Evolutionary conservation across 2,797 vertebrate genomes (phyloP).

Genomic region (Leptatherina wallacei): DNA sequence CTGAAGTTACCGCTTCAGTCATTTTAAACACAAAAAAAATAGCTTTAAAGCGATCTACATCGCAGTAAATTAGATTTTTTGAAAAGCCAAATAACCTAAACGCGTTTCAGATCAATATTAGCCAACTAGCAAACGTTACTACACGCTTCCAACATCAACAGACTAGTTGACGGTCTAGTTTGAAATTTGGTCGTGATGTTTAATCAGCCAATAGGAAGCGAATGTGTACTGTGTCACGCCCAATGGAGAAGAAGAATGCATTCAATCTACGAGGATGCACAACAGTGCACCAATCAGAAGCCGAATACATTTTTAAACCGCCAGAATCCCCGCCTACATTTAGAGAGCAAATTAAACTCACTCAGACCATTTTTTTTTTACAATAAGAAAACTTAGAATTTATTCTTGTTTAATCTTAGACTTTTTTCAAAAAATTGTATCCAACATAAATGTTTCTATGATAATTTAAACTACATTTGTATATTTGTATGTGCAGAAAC

Average conservation of each 20-base stretch:
- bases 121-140: slow-evolving; percentile 25
- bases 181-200: slow-evolving; percentile 61
- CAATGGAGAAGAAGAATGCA: slow-evolving; percentile 60
- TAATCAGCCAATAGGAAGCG: slow-evolving; percentile 67
- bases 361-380: fast-evolving
- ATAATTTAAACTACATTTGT: background rate
- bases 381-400: background rate
- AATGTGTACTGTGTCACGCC: background rate
- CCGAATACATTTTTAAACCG: slow-evolving; percentile 64
- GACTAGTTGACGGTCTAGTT: slow-evolving; percentile 40
- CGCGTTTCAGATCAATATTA: background rate
- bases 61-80: background rate
- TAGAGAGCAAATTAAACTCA: background rate
- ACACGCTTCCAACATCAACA: slow-evolving; percentile 32
- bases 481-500: background rate
- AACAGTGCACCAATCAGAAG: slow-evolving; percentile 64
- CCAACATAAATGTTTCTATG: background rate
- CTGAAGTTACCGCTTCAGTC: slow-evolving; percentile 40
- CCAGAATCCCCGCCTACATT: slow-evolving; percentile 20
- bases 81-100: background rate
- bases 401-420: background rate
- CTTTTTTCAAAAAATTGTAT: background rate
- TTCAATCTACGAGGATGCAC: slow-evolving; percentile 32
- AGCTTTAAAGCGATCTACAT: slow-evolving; percentile 9
- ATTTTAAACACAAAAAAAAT: slow-evolving; percentile 33